Percentiles rank a stretch among this genome's conserved stretches.
These are phyloP conservation scores for Dicerorhinus sumatrensis DNA, from an alignment of 2,113 vertebrate genomes.

Conservation along the genomic window DNA sequence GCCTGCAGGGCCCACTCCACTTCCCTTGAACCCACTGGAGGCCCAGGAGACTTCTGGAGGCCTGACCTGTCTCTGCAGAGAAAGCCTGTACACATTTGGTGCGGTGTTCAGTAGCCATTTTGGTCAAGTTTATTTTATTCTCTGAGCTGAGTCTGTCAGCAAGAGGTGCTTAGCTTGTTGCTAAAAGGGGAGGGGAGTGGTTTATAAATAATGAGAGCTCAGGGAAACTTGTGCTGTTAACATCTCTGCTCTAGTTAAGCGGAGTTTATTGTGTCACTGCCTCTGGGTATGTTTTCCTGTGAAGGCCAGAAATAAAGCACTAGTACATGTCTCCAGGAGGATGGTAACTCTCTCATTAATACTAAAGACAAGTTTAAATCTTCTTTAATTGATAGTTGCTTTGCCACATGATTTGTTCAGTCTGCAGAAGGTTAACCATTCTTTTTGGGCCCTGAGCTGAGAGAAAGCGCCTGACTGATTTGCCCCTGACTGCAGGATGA, in stretches of 20 bases:
- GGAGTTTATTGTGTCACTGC: conserved; percentile 64
- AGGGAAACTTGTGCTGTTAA: conserved; percentile 44
- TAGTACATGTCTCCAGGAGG: background rate
- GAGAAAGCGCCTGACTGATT: background rate
- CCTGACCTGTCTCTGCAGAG: conserved; percentile 5
- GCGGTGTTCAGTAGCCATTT: background rate
- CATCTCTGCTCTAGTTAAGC: conserved; percentile 60
- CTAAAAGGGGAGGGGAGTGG: conserved; percentile 60
- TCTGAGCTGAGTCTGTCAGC: conserved; percentile 34
- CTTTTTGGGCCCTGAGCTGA: background rate
- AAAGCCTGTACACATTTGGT: background rate
- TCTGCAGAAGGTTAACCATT: background rate
- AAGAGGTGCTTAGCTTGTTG: conserved; percentile 63
- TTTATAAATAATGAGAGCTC: conserved; percentile 61
- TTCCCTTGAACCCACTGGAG: background rate
- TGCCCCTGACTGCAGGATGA: background rate
- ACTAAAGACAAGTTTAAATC: background rate
- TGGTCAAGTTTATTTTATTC: conserved; percentile 63
- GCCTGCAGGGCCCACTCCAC: background rate
- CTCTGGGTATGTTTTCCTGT: conserved; percentile 76
- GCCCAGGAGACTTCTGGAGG: background rate
- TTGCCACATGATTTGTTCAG: background rate
- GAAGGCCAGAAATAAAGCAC: conserved; percentile 73
- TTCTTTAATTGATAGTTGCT: background rate
- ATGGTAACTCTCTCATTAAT: conserved; percentile 50